Conservation (phyloP, 2,113 vertebrate species). For the Emydura subglobosa region DNA sequence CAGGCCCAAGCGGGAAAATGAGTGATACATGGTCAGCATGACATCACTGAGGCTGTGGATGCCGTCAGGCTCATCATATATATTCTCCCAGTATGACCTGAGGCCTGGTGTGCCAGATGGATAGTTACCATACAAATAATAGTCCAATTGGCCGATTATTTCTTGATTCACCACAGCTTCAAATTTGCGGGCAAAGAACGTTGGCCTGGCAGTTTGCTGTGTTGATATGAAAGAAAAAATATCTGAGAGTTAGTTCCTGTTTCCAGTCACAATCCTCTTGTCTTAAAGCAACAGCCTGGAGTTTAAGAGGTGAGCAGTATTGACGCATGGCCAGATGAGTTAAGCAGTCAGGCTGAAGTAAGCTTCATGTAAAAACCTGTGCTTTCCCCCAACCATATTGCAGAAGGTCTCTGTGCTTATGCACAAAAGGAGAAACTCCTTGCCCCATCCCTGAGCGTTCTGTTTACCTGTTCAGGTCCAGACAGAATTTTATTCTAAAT, state of each 20-base stretch:
- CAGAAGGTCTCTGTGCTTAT: neutral
- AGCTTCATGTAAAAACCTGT: neutral
- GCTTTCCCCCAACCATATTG: accelerated
- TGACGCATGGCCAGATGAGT: neutral
- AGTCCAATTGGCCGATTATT: conserved; percentile 94
- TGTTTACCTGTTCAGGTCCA: neutral
- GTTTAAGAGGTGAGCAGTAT: accelerated
- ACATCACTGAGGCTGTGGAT: conserved; percentile 87
- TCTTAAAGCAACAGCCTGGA: neutral
- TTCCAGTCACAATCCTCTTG: accelerated
- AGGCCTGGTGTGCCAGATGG: conserved; percentile 87
- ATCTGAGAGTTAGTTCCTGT: neutral
- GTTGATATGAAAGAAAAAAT: neutral
- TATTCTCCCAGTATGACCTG: conserved; percentile 94
- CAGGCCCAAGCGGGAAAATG: conserved; percentile 91
- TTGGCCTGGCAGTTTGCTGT: conserved; percentile 96
- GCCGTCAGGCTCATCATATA: conserved; percentile 91
- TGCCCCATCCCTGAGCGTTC: neutral
- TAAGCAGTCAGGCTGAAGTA: accelerated
- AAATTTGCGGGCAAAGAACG: conserved; percentile 98
- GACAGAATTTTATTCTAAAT: neutral
- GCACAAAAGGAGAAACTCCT: neutral
- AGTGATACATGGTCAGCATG: conserved; percentile 90
- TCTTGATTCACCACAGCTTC: conserved; percentile 98
- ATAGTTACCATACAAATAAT: conserved; percentile 91